These are phyloP conservation scores for Oreamnos americanus DNA, from an alignment of 2,113 vertebrate genomes.

Conservation along the genomic window DNA sequence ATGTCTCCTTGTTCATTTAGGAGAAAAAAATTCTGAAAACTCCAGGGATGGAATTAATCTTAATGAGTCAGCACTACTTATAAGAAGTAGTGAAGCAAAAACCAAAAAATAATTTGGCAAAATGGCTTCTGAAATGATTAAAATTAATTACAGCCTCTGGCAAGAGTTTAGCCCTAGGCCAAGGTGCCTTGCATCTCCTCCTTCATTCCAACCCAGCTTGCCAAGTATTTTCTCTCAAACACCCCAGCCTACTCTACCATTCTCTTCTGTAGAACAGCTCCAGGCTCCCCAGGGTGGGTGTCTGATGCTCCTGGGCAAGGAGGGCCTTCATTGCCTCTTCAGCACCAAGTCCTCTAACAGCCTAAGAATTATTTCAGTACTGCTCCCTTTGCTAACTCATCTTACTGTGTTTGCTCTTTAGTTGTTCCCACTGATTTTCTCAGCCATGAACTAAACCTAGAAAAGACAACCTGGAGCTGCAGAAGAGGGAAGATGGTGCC, in stretches of 20 bases:
- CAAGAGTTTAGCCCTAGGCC: not conserved
- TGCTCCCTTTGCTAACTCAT: not conserved
- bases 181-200: not conserved
- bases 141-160: constrained; percentile 39
- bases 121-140: constrained; percentile 48
- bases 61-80: constrained; percentile 46
- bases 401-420: not conserved
- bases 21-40: constrained; percentile 37
- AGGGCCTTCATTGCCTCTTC: not conserved
- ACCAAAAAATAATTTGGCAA: not conserved
- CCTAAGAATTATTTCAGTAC: not conserved
- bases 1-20: constrained; percentile 53
- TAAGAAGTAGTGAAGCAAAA: constrained; percentile 30
- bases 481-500: not conserved
- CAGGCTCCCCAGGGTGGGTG: not conserved
- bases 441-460: not conserved
- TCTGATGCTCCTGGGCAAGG: not conserved
- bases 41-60: constrained; percentile 29
- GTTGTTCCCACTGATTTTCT: not conserved
- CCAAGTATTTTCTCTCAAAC: not conserved
- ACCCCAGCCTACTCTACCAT: rapidly evolving
- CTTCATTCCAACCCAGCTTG: not conserved
- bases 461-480: not conserved
- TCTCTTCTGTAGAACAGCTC: not conserved
- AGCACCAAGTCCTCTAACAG: not conserved